Percentiles rank a stretch among this genome's conserved stretches.
phyloP scores from a whole-genome alignment of 2,888 invertebrate genomes.

The Stratiomys singularior region DNA sequence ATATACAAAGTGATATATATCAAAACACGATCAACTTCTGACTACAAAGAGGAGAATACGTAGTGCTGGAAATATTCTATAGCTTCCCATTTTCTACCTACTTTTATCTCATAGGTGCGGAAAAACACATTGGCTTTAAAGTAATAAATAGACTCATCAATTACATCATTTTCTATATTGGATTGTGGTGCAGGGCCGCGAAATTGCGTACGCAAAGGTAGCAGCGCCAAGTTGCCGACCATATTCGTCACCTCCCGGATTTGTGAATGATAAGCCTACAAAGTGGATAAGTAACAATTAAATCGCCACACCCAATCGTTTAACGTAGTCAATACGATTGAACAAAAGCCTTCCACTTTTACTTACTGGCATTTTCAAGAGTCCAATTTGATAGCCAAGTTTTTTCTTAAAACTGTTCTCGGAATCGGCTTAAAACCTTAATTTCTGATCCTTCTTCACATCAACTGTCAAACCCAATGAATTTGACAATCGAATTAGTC shows the following conservation, averaged over 20 bases:
- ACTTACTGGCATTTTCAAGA: no score
- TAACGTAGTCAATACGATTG: not conserved
- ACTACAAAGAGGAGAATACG: slow-evolving; percentile 71
- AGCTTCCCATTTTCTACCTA: slow-evolving; percentile 66
- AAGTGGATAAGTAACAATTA: slow-evolving; percentile 2
- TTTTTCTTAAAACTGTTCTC: not conserved
- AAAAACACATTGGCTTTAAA: slow-evolving; percentile 99
- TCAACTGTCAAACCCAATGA: not conserved
- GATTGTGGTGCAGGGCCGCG: slow-evolving; percentile 85
- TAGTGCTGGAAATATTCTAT: no score
- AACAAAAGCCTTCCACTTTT: not conserved
- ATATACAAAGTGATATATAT: slow-evolving; percentile 98
- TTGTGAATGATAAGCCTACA: slow-evolving; percentile 94
- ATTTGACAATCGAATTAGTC: not conserved
- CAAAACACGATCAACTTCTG: slow-evolving; percentile 94
- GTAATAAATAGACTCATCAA: slow-evolving; percentile 96
- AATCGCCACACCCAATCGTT: not conserved
- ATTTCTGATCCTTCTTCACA: not conserved
- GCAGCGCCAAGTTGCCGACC: slow-evolving; percentile 91
- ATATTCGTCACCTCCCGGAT: slow-evolving; percentile 77
- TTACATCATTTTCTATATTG: slow-evolving; percentile 83
- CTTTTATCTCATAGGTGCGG: slow-evolving; percentile 98
- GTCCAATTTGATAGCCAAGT: no score
- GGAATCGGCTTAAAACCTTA: no score
- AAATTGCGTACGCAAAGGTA: slow-evolving; percentile 89